These are phyloP conservation scores for Nasonovia ribisnigri DNA, from an alignment of 2,888 invertebrate genomes.

Conservation along the genomic window DNA sequence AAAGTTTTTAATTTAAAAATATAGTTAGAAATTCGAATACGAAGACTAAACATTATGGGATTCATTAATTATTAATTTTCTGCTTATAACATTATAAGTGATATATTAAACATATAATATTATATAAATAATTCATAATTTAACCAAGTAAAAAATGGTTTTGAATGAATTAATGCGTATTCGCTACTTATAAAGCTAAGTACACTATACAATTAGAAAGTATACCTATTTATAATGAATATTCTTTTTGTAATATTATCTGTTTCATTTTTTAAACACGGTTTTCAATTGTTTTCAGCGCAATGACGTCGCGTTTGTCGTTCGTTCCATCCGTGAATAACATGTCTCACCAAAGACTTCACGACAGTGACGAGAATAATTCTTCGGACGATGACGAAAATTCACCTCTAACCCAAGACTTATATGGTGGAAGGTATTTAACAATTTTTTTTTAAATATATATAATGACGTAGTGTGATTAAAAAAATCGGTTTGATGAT, in stretches of 20 bases:
- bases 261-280: neutral
- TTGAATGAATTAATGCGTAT: neutral
- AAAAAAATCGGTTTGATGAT: neutral
- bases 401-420: conserved; percentile 87
- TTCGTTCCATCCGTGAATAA: conserved; percentile 63
- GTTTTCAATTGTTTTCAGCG: conserved; percentile 27
- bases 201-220: neutral
- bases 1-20: neutral
- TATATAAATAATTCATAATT: neutral
- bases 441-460: neutral
- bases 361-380: conserved; percentile 75
- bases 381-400: conserved; percentile 91
- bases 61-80: neutral
- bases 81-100: neutral
- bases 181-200: neutral
- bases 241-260: neutral
- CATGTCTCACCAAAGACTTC: conserved; percentile 59
- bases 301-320: conserved; percentile 61
- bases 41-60: neutral
- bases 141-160: neutral
- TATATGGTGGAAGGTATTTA: conserved; percentile 89
- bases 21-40: neutral
- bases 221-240: neutral
- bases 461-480: neutral
- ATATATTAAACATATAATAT: neutral